phyloP scores from a whole-genome alignment of 2,888 invertebrate genomes.

The Trachelus troglodyta region DNA sequence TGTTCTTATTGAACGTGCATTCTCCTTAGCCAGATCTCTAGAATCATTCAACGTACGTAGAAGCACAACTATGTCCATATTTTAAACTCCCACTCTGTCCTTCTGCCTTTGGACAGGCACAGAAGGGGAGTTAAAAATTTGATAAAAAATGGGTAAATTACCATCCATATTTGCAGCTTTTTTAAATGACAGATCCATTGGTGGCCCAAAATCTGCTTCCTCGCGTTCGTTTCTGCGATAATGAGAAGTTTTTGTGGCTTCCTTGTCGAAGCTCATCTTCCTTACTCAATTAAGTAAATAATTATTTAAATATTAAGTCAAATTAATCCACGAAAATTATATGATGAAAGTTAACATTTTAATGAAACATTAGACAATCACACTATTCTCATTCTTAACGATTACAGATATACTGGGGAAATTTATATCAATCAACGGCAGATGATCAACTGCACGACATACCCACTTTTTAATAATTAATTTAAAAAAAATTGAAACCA shows the following conservation, averaged over 20 bases:
- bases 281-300: background rate
- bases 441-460: background rate
- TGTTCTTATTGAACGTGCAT: conserved; percentile 61
- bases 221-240: conserved; percentile 46
- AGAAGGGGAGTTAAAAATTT: background rate
- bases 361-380: background rate
- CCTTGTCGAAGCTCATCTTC: conserved; percentile 28
- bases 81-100: background rate
- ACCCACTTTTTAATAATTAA: background rate
- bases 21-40: conserved; percentile 46
- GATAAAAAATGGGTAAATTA: conserved; percentile 29
- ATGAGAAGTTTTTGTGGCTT: conserved; percentile 26
- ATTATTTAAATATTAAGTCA: background rate
- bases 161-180: conserved; percentile 57
- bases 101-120: background rate
- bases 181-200: conserved; percentile 65
- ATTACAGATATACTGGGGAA: background rate
- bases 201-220: conserved; percentile 55
- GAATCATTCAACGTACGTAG: conserved; percentile 19
- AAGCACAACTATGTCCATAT: background rate
- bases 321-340: background rate
- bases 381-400: background rate
- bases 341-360: background rate
- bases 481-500: background rate
- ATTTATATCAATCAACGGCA: background rate